Evolutionary conservation across 35 echinoderm and acorn worm genomes (phyloP).

Genomic region (Patiria miniata): DNA sequence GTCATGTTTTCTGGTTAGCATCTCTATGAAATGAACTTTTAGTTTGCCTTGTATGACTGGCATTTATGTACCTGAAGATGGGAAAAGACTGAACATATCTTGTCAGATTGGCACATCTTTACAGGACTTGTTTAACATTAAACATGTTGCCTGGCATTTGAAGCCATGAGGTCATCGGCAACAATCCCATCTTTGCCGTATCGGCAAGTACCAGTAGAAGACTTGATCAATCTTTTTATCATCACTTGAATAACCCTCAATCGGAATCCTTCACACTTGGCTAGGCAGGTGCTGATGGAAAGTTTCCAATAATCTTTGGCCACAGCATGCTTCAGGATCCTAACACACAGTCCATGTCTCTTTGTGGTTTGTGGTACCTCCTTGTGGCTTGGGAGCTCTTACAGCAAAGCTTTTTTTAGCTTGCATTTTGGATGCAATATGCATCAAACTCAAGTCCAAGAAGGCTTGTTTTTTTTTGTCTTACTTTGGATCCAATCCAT

Average conservation of each 20-base stretch:
- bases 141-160: not conserved
- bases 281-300: not conserved
- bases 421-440: conserved; percentile 1
- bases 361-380: too few species aligned
- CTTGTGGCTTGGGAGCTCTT: too few species aligned
- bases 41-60: too few species aligned
- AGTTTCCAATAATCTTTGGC: not conserved
- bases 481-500: too few species aligned
- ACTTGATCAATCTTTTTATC: conserved; percentile 3
- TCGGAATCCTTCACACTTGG: conserved; percentile 14
- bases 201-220: not conserved
- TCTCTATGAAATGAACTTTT: too few species aligned
- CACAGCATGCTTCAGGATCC: not conserved
- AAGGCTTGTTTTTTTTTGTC: not conserved
- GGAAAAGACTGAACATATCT: too few species aligned
- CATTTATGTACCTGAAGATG: too few species aligned
- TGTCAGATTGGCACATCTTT: too few species aligned
- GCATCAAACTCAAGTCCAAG: conserved; percentile 3
- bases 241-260: conserved; percentile 1
- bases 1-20: too few species aligned
- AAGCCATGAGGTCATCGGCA: not conserved
- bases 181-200: too few species aligned
- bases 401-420: not conserved
- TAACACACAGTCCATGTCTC: not conserved
- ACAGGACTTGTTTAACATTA: not conserved